Percentiles rank a stretch among this genome's conserved stretches.
These are phyloP conservation scores for Aleiodes sp. DNA, from an alignment of 1,140 invertebrate species.

Conservation along the genomic window DNA sequence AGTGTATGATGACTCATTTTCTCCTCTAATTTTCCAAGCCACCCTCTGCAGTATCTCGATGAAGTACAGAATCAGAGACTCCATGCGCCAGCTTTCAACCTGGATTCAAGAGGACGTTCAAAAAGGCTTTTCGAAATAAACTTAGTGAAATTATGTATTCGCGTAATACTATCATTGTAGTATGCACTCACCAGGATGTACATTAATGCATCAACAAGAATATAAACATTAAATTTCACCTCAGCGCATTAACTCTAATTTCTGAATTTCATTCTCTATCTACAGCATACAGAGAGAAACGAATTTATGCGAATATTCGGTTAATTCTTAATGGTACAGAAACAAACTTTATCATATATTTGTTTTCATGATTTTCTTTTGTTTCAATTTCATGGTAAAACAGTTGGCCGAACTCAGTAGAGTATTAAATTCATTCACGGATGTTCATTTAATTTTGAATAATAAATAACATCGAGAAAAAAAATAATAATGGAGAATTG, in stretches of 20 bases:
- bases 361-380: conserved; percentile 1
- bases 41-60: not conserved
- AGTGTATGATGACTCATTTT: too few relatives aligned
- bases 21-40: not conserved
- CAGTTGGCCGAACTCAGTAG: not conserved
- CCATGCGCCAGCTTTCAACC: conserved; percentile 6
- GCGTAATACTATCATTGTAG: not conserved
- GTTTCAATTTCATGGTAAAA: not conserved
- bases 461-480: too few relatives aligned
- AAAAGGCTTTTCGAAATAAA: conserved; percentile 6
- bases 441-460: not conserved
- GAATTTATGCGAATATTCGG: not conserved
- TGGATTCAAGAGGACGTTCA: conserved; percentile 1
- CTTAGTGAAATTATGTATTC: not conserved
- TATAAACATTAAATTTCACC: conserved; percentile 1
- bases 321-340: not conserved
- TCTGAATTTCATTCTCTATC: too few relatives aligned
- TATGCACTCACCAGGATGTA: not conserved
- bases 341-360: too few relatives aligned
- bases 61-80: conserved; percentile 1
- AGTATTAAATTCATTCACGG: not conserved
- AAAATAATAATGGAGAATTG: not conserved
- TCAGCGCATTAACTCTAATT: too few relatives aligned
- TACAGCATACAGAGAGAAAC: too few relatives aligned
- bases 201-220: not conserved